Evolutionary conservation across 2,888 invertebrate genomes (phyloP).

Genomic region (Amphipoea lucens): DNA sequence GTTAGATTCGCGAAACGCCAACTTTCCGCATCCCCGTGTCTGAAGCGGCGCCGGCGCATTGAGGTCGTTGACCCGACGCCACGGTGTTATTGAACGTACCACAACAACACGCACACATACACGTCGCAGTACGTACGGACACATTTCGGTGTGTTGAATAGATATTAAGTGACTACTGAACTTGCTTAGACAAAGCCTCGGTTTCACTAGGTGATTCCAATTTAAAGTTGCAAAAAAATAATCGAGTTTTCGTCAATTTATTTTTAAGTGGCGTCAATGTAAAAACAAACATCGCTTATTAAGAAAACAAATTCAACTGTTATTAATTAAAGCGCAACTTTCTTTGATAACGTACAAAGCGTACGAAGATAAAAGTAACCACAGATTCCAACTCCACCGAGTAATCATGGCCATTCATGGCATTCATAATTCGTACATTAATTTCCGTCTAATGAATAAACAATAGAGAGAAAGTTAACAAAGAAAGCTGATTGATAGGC

Average conservation of each 20-base stretch:
- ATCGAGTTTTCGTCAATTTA: background rate
- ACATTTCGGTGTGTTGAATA: conserved; percentile 66
- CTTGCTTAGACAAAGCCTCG: conserved; percentile 60
- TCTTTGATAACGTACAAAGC: conserved; percentile 10
- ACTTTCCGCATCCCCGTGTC: conserved; percentile 81
- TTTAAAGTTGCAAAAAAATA: conserved; percentile 19
- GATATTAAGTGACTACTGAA: conserved; percentile 70
- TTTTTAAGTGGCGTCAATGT: background rate
- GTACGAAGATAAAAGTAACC: conserved; percentile 34
- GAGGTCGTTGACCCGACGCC: conserved; percentile 86
- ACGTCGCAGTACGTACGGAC: conserved; percentile 55
- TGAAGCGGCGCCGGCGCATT: conserved; percentile 83
- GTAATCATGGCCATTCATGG: conserved; percentile 27
- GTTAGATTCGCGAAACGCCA: conserved; percentile 69
- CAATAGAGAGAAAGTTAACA: conserved; percentile 56
- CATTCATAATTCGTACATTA: conserved; percentile 49
- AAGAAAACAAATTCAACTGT: background rate
- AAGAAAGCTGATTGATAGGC: conserved; percentile 37
- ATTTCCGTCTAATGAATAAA: conserved; percentile 45
- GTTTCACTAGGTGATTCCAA: conserved; percentile 43
- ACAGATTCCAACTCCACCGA: conserved; percentile 20
- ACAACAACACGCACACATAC: conserved; percentile 80
- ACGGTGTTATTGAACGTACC: conserved; percentile 87
- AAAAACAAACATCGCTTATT: too few species aligned
- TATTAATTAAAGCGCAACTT: conserved; percentile 20